Conservation (phyloP, 2,888 invertebrate genomes). For the Sinotaia quadrata region DNA sequence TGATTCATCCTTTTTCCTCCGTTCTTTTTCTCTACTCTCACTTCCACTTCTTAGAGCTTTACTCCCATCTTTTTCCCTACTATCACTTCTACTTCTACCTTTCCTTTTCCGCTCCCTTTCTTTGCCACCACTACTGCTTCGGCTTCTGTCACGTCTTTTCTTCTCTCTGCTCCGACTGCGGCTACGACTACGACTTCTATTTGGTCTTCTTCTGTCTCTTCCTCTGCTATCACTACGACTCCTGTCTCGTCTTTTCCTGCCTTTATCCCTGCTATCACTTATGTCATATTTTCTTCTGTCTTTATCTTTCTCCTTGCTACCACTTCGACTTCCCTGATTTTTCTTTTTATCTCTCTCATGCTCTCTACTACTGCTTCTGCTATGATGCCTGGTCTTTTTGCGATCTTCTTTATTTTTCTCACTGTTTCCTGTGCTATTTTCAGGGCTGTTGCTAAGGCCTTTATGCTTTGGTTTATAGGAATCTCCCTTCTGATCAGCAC, state of each 20-base stretch:
- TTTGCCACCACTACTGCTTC: conserved; percentile 22
- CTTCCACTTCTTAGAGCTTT: conserved; percentile 4
- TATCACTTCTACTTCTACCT: background rate
- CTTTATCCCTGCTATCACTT: conserved; percentile 18
- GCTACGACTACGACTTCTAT: conserved; percentile 12
- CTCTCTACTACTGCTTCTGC: background rate
- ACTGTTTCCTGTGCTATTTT: too few relatives aligned
- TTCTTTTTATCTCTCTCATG: too few relatives aligned
- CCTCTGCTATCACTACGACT: conserved; percentile 14
- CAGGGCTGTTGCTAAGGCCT: too few relatives aligned
- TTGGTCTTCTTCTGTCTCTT: conserved; percentile 5
- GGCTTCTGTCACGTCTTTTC: conserved; percentile 16
- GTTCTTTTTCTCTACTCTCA: conserved; percentile 17
- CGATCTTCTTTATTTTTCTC: background rate
- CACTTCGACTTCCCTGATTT: background rate
- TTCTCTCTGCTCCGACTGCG: conserved; percentile 10
- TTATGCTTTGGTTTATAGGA: too few relatives aligned
- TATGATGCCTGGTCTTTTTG: background rate
- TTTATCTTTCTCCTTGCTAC: conserved; percentile 16
- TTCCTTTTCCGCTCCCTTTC: background rate
- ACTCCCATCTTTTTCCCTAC: background rate
- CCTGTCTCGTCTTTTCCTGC: conserved; percentile 9
- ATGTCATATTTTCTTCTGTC: background rate
- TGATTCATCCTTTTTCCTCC: conserved; percentile 22
- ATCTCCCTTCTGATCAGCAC: too few relatives aligned